A percentile compares a stretch with the other conserved stretches of the same genome.
Conservation (phyloP, 30 jellyfish, hydroid and myxozoan species). For the Aurelia sp. region DNA sequence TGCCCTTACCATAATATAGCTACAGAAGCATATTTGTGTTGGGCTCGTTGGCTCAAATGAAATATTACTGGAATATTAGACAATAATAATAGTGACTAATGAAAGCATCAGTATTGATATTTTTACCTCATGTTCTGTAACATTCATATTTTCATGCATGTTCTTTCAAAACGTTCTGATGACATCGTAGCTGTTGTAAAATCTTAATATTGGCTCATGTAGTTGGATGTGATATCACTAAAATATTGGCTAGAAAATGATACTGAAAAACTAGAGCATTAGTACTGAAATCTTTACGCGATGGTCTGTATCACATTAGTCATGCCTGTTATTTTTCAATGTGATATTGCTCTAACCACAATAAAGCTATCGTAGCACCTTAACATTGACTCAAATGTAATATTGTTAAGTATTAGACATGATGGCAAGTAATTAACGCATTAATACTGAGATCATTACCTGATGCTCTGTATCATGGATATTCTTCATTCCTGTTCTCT, state of each 20-base stretch:
- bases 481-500: constrained; percentile 60
- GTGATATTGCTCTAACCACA: constrained; percentile 32
- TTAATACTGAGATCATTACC: constrained; percentile 13
- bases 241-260: no score
- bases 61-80: background rate
- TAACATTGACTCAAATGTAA: no score
- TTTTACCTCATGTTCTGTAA: constrained; percentile 59
- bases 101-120: background rate
- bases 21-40: no score
- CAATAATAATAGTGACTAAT: background rate
- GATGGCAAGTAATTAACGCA: no score
- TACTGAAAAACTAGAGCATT: no score
- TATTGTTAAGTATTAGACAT: no score
- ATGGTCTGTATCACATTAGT: constrained; percentile 44
- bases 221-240: no score
- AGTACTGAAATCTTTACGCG: constrained; percentile 18
- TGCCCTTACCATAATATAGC: constrained; percentile 20
- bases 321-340: constrained; percentile 54
- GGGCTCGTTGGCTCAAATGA: no score
- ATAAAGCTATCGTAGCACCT: background rate
- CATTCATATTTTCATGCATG: constrained; percentile 29
- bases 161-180: constrained; percentile 34
- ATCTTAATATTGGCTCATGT: no score
- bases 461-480: constrained; percentile 69
- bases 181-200: background rate